A percentile compares a stretch with the other conserved stretches of the same genome.
Evolutionary conservation across 2,888 invertebrate genomes (phyloP).

Genomic region (Sympetrum striolatum): DNA sequence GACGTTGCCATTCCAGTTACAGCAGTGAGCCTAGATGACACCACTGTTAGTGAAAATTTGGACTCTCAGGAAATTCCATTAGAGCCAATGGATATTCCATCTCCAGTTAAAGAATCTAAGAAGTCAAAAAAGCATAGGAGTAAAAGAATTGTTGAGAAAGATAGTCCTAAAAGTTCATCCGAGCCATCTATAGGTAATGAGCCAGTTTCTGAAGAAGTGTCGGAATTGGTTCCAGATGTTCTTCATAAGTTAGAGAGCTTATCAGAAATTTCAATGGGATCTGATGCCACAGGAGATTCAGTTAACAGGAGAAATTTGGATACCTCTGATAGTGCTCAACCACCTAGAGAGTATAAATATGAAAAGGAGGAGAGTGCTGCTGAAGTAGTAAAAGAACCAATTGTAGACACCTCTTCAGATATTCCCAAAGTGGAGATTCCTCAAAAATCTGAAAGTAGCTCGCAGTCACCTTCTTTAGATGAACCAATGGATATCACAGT

Average conservation of each 20-base stretch:
- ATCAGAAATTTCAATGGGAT: not conserved
- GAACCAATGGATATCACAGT: conserved; percentile 28
- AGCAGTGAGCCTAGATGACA: conserved; percentile 3
- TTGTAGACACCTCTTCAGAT: conserved; percentile 47
- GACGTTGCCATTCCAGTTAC: not conserved
- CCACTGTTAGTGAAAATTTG: conserved; percentile 27
- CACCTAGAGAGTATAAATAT: not conserved
- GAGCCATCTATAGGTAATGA: not conserved
- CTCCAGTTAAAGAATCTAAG: conserved; percentile 58
- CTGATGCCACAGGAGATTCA: not conserved
- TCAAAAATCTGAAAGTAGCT: not conserved
- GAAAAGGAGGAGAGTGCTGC: conserved; percentile 59
- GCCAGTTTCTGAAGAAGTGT: not conserved
- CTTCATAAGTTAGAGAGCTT: not conserved
- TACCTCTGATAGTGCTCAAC: not conserved
- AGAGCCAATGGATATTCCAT: conserved; percentile 55
- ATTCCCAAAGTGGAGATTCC: conserved; percentile 45
- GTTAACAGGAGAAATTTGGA: not conserved
- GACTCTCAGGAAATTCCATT: conserved; percentile 48
- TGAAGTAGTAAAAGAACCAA: conserved; percentile 60
- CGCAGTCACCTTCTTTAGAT: not conserved
- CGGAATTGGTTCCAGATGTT: not conserved
- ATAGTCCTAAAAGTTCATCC: not conserved
- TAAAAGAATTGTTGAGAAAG: conserved; percentile 59
- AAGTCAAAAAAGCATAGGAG: conserved; percentile 56